phyloP scores from a whole-genome alignment of 64 coral and sea anemone species.

The Pocillopora damicornis region DNA sequence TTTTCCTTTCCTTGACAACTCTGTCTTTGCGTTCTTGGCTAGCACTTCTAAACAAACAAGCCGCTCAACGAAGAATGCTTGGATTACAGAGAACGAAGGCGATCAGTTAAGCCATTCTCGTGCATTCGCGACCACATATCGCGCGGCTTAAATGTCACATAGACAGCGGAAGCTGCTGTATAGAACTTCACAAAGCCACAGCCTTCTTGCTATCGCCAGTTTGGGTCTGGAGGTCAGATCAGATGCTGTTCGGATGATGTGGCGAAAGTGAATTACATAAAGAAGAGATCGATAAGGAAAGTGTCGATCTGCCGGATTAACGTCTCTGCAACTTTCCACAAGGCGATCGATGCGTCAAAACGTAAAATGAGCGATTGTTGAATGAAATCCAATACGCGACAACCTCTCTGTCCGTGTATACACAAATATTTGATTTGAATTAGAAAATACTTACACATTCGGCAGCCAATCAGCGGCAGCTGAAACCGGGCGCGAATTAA shows the following conservation, averaged over 20 bases:
- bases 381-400: conserved; percentile 34
- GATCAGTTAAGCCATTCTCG: neutral
- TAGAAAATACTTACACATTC: conserved; percentile 23
- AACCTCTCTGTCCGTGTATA: conserved; percentile 23
- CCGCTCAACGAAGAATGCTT: neutral
- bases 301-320: conserved; percentile 7
- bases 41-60: conserved; percentile 20
- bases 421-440: conserved; percentile 34
- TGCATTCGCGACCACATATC: conserved; percentile 39
- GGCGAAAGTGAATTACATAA: conserved; percentile 29
- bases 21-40: conserved; percentile 14
- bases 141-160: conserved; percentile 37
- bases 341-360: conserved; percentile 33
- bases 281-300: conserved; percentile 20
- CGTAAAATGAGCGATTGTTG: conserved; percentile 46
- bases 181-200: neutral
- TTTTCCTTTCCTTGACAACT: conserved; percentile 26
- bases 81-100: neutral
- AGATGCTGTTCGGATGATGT: conserved; percentile 20
- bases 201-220: conserved; percentile 13
- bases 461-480: conserved; percentile 25
- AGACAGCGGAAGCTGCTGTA: conserved; percentile 9
- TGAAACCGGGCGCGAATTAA: conserved; percentile 17
- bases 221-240: conserved; percentile 34
- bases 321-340: conserved; percentile 22